These are phyloP conservation scores for Oscheius sp. DNA, from an alignment of 1,140 invertebrate species.

Conservation along the genomic window DNA sequence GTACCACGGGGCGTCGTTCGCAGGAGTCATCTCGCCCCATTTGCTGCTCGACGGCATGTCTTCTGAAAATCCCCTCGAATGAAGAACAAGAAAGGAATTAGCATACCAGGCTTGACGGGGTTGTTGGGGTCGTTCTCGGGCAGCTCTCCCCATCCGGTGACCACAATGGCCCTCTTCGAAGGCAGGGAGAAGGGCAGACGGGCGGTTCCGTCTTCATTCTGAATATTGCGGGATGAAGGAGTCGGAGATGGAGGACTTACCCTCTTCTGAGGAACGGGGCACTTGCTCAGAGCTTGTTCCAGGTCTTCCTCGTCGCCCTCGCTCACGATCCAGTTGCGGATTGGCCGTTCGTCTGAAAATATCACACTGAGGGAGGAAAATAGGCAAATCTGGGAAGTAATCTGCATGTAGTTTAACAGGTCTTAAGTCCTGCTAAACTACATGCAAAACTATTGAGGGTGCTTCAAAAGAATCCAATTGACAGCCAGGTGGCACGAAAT, in stretches of 20 bases:
- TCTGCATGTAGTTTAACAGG: too few species aligned
- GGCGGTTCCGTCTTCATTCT: slow-evolving; percentile 22
- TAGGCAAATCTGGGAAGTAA: too few species aligned
- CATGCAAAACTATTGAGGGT: too few species aligned
- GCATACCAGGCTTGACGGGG: slow-evolving; percentile 16
- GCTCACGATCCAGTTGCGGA: slow-evolving; percentile 22
- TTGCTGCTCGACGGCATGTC: slow-evolving; percentile 14
- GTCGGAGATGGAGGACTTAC: not conserved
- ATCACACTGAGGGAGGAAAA: too few species aligned
- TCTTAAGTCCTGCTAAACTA: too few species aligned
- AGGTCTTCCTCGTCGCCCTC: slow-evolving; percentile 33
- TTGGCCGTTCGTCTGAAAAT: slow-evolving; percentile 1
- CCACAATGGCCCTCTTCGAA: slow-evolving; percentile 25
- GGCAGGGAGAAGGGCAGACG: slow-evolving; percentile 30
- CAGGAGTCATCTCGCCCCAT: slow-evolving; percentile 7
- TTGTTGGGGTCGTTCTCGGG: slow-evolving; percentile 40
- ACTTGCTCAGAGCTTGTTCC: slow-evolving; percentile 21
- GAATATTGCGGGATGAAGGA: not conserved
- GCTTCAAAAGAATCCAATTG: too few species aligned
- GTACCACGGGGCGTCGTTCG: slow-evolving; percentile 16
- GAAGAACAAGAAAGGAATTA: not conserved
- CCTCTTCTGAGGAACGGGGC: slow-evolving; percentile 34
- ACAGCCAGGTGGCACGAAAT: too few species aligned
- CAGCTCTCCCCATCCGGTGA: slow-evolving; percentile 39
- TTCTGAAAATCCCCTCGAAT: not conserved